A percentile compares a stretch with the other conserved stretches of the same genome.
These are phyloP conservation scores for Eupithecia centaureata DNA, from an alignment of 2,888 invertebrate genomes.

Conservation along the genomic window DNA sequence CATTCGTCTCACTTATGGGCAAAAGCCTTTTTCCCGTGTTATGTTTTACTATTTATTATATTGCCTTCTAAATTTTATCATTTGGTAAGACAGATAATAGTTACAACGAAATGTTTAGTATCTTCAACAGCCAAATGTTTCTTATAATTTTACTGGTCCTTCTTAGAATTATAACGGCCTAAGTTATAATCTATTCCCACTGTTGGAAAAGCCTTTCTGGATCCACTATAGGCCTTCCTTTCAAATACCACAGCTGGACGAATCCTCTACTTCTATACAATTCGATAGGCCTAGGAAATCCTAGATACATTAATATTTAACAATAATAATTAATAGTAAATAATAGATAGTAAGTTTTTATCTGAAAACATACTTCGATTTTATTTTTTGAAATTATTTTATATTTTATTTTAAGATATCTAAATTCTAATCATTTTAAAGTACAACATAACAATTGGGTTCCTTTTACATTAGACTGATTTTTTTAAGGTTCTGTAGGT, in stretches of 20 bases:
- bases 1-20: neutral
- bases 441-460: conserved; percentile 23
- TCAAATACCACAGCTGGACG: neutral
- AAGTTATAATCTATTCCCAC: neutral
- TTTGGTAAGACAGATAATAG: neutral
- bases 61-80: neutral
- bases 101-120: neutral
- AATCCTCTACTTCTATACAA: neutral
- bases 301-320: neutral
- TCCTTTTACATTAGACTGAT: conserved; percentile 30
- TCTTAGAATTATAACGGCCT: neutral
- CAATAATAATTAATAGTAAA: neutral
- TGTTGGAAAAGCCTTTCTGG: neutral
- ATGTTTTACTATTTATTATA: neutral
- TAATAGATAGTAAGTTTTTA: neutral
- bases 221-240: neutral
- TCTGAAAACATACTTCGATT: neutral
- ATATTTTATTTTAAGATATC: neutral
- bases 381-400: neutral
- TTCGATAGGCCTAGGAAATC: neutral
- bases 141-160: neutral
- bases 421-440: conserved; percentile 16
- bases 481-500: conserved; percentile 16
- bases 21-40: neutral
- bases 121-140: neutral